Evolutionary conservation across 2,797 vertebrate genomes (phyloP).

Genomic region (Decapterus maruadsi): DNA sequence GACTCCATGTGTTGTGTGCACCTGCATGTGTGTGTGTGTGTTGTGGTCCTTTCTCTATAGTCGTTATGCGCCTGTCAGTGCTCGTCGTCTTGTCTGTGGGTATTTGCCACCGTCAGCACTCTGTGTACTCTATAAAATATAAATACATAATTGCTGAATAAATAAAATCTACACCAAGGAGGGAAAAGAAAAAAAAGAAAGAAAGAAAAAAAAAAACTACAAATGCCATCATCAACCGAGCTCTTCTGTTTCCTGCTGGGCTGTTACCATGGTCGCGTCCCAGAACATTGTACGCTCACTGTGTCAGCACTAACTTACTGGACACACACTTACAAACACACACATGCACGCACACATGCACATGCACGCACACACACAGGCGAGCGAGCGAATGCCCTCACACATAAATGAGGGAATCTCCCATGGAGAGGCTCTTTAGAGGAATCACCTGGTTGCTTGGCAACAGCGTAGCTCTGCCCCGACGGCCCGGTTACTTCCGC

Average conservation of each 20-base stretch:
- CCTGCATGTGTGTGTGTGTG: not conserved
- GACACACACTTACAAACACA: slow-evolving; percentile 43
- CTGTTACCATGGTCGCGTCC: slow-evolving; percentile 64
- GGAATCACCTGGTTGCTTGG: slow-evolving; percentile 88
- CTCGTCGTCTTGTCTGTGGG: slow-evolving; percentile 13
- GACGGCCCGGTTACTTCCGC: slow-evolving; percentile 76
- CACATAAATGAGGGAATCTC: slow-evolving; percentile 81
- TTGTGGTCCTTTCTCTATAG: slow-evolving; percentile 9
- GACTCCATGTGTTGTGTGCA: slow-evolving; percentile 31
- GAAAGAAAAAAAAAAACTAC: slow-evolving; percentile 50
- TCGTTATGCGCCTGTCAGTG: slow-evolving; percentile 37
- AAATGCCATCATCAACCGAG: slow-evolving; percentile 41
- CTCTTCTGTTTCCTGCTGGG: slow-evolving; percentile 58
- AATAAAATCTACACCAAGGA: slow-evolving; percentile 77
- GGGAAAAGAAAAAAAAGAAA: slow-evolving; percentile 33
- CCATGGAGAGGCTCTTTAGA: slow-evolving; percentile 82
- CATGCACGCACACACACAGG: slow-evolving; percentile 12
- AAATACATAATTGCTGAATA: slow-evolving; percentile 83
- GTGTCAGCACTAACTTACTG: slow-evolving; percentile 67
- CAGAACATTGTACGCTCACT: slow-evolving; percentile 57
- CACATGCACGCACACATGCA: not conserved
- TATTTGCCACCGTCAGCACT: slow-evolving; percentile 71
- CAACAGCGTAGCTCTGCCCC: slow-evolving; percentile 83
- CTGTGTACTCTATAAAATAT: slow-evolving; percentile 78
- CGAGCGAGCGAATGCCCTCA: slow-evolving; percentile 69